Base-by-base conservation (phyloP, 2,797 vertebrate species). In the Erethizon dorsatum region DNA sequence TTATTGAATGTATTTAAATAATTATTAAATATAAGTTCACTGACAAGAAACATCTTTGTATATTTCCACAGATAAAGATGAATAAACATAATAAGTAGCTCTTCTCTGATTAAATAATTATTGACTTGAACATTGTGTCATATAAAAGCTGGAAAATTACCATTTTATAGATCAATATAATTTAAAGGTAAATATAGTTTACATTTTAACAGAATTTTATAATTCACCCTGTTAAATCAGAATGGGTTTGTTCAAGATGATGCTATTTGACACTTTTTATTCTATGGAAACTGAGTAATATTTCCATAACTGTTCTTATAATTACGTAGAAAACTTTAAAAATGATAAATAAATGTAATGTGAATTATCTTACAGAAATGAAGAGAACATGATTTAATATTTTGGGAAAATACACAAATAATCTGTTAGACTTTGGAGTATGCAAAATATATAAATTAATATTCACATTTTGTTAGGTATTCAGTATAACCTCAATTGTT, bases 221-320 rank as follows among this genome's bases (percentile, higher is more conserved):
- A 13, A 61, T 88, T 67, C 75, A 33, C 31, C 73, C 61, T 86
- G 13, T 59, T 12, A 78, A 88, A 77, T 95, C 67, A 85, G 59
- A 88, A 79, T 54, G 2, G 11, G 9, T 83, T 90, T 87, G 22
- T 90, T 94, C 20, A 79, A 67, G 95, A 87, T 56, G 54, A 52
- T 78, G 11, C 1, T 31, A 83, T 82, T 65, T 17, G n/a, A 5
- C 24, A 59, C n/a, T n/a, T 77, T 5, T 93, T 37, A 71, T 73
- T 73, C 45, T n/a, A 45, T n/a, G 52, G 8, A 59, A 15, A 65
- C 2, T 1, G 12, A 86, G 14, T 61, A 37, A 52, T 83, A 28
- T 56, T 82, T 73, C 17, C 88, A 5, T 91, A 75, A 77, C 20
- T 77, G 3, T 57, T 7, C 4, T 89, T 6, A 67, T 69, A 91